phyloP scores from a whole-genome alignment of 2,113 vertebrate genomes.

The Cheilinus undulatus region DNA sequence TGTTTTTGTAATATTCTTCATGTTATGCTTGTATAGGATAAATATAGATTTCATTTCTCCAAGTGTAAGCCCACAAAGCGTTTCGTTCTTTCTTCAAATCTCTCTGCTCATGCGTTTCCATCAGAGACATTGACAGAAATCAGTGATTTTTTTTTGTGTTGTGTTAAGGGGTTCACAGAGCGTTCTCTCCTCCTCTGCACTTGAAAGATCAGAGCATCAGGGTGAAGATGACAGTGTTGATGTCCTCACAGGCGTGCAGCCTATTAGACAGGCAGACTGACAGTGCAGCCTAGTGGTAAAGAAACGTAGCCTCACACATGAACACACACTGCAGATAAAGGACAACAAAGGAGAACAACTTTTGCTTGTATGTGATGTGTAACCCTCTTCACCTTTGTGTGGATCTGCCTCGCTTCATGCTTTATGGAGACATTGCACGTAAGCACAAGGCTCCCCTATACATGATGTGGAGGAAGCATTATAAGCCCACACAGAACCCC shows the following conservation, averaged over 20 bases:
- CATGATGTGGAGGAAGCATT: slow-evolving; percentile 66
- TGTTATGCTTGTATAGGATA: neutral
- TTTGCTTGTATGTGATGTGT: slow-evolving; percentile 15
- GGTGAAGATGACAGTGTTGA: slow-evolving; percentile 57
- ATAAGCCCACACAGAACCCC: slow-evolving; percentile 65
- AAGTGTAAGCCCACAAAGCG: slow-evolving; percentile 6
- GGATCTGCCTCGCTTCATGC: neutral
- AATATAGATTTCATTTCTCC: slow-evolving; percentile 6
- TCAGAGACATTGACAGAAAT: slow-evolving; percentile 42
- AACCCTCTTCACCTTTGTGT: slow-evolving; percentile 18
- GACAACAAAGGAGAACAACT: slow-evolving; percentile 37
- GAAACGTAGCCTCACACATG: slow-evolving; percentile 57
- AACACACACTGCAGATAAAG: slow-evolving; percentile 48
- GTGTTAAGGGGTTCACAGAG: slow-evolving; percentile 42
- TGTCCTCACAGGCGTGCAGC: slow-evolving; percentile 55
- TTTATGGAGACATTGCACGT: slow-evolving; percentile 44
- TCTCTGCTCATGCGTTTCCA: slow-evolving; percentile 10
- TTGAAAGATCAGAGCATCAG: slow-evolving; percentile 38
- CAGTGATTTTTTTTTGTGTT: slow-evolving; percentile 30
- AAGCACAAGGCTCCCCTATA: slow-evolving; percentile 67
- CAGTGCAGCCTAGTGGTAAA: slow-evolving; percentile 78
- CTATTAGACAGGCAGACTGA: slow-evolving; percentile 74
- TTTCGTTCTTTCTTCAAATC: slow-evolving; percentile 11
- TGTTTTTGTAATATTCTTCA: neutral
- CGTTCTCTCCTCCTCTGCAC: slow-evolving; percentile 34